phyloP scores from a whole-genome alignment of 2,113 vertebrate genomes.

The Brachionichthys hirsutus region DNA sequence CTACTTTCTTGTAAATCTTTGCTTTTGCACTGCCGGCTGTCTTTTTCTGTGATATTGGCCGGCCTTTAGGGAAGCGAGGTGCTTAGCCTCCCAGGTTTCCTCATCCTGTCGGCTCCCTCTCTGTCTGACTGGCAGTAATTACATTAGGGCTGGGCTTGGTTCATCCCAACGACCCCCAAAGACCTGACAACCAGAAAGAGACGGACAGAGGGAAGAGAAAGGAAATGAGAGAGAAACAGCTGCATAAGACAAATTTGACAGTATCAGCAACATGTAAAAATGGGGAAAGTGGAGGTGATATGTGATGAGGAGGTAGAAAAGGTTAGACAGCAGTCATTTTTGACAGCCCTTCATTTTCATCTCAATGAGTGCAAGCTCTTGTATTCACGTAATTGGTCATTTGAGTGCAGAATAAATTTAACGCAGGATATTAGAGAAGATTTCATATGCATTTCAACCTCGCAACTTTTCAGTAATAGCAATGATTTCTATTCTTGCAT shows the following conservation, averaged over 20 bases:
- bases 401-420: constrained; percentile 9
- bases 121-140: constrained; percentile 73
- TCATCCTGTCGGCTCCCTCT: constrained; percentile 51
- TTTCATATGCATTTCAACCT: background rate
- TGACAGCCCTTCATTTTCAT: constrained; percentile 48
- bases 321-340: constrained; percentile 52
- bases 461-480: background rate
- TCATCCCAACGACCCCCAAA: constrained; percentile 50
- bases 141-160: constrained; percentile 48
- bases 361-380: constrained; percentile 8
- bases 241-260: constrained; percentile 24
- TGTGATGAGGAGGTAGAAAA: constrained; percentile 7
- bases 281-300: constrained; percentile 18
- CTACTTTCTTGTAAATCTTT: constrained; percentile 24
- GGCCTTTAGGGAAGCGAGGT: constrained; percentile 59
- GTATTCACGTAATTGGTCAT: background rate
- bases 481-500: background rate
- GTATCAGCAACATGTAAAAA: constrained; percentile 30
- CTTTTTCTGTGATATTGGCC: constrained; percentile 60
- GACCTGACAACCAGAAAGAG: constrained; percentile 45
- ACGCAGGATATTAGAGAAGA: background rate
- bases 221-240: constrained; percentile 9
- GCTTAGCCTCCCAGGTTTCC: constrained; percentile 51
- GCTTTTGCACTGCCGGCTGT: constrained; percentile 27
- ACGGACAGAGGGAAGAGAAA: constrained; percentile 4